These are phyloP conservation scores for Lottia gigantea DNA, from an alignment of 2,888 invertebrate genomes.

Conservation along the genomic window DNA sequence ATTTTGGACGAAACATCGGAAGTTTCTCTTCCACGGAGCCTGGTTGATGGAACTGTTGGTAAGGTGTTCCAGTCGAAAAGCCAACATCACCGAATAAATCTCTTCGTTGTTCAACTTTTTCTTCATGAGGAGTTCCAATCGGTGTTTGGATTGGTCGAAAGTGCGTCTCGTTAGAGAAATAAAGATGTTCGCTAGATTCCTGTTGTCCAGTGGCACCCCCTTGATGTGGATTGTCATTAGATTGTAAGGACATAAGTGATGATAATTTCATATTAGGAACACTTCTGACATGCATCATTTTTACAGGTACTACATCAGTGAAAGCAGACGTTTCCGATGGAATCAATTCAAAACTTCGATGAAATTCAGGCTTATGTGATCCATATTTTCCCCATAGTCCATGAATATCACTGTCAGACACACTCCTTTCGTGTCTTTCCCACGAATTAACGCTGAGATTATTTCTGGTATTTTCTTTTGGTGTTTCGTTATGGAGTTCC, in stretches of 20 bases:
- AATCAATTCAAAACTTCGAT: conserved; percentile 43
- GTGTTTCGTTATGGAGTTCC: conserved; percentile 12
- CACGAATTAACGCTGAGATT: background rate
- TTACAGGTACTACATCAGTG: conserved; percentile 46
- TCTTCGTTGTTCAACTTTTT: conserved; percentile 22
- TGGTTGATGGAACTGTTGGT: conserved; percentile 40
- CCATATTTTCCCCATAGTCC: conserved; percentile 26
- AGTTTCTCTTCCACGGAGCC: conserved; percentile 34
- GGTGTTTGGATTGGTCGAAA: conserved; percentile 80
- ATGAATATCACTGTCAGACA: conserved; percentile 40
- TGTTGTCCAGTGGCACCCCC: conserved; percentile 11
- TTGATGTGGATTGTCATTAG: conserved; percentile 2
- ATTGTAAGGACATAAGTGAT: background rate
- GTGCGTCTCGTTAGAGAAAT: conserved; percentile 83
- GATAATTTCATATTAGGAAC: conserved; percentile 44
- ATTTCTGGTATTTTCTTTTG: background rate
- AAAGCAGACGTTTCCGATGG: conserved; percentile 61
- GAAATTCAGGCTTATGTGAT: conserved; percentile 33
- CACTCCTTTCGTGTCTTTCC: conserved; percentile 33
- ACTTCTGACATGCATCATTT: conserved; percentile 52
- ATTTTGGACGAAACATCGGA: conserved; percentile 75
- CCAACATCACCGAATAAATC: conserved; percentile 53
- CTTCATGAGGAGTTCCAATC: conserved; percentile 22
- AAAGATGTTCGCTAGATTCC: conserved; percentile 75
- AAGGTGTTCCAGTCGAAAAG: conserved; percentile 38